Evolutionary conservation across 1,140 invertebrate genomes (phyloP), one percentile per base, ranked within the genome.

Genomic region (Calycopis cecrops): DNA sequence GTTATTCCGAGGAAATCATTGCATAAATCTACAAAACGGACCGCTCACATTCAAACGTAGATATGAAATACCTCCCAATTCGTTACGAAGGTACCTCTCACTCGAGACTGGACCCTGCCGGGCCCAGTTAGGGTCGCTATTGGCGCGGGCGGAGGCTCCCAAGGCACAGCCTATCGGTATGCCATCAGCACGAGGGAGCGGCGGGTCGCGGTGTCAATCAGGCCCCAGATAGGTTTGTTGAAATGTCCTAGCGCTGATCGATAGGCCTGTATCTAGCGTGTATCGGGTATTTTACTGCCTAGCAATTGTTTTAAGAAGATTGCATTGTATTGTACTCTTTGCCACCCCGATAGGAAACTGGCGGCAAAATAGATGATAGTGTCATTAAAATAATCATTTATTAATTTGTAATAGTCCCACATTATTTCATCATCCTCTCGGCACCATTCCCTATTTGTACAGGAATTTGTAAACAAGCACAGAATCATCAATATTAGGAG

Each of bases 161-260:
- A 44, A 12, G 16, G 6, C 6, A 16, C 17, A 44, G 9, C 40
- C 21, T 51, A 51, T 51, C 38, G 37, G 18, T 54, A 49, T 48
- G 47, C 18, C 52, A 54, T 54, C 40, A 35, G 40, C 34, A 54
- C 17, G 28, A 42, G 42, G 47, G 54, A 56, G 54, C 54, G 54
- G 54, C 37, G 47, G 54, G 54, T 56, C 47, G 54, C 54, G 17
- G 35, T 56, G 54, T 56, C 54, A 56, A 56, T 56, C 54, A 56
- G 54, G 33, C 42, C 35, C 49, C 35, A 47, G 52, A 42, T 53
- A 42, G 38, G 38, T 44, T 54, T 54, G 40, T 35, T 28, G 52
- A 53, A 52, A 42, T 42, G 10, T 28, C 21, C 35, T 56, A 33
- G 44, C 16, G 48, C 40, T 12, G 3, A 3, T 34, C 14, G 21